These are phyloP conservation scores for Thamnophis sirtalis DNA, from an alignment of 2,113 vertebrate genomes.

Conservation along the genomic window DNA sequence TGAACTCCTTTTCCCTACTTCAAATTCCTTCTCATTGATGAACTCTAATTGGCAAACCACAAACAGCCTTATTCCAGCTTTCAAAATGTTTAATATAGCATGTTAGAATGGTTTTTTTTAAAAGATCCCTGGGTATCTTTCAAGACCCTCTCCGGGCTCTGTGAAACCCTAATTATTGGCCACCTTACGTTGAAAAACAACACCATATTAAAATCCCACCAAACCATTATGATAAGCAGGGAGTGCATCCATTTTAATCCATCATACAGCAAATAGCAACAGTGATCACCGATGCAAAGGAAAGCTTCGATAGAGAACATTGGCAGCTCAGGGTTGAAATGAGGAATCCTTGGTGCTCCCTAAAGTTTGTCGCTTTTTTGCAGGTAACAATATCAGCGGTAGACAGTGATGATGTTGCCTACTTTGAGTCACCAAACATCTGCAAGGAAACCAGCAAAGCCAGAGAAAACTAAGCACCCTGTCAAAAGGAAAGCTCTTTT, in stretches of 20 bases:
- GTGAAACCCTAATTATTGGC: neutral
- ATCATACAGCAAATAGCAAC: neutral
- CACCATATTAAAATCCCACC: neutral
- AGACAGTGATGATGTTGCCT: neutral
- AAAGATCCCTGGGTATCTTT: neutral
- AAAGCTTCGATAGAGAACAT: neutral
- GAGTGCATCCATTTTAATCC: neutral
- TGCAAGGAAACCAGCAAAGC: neutral
- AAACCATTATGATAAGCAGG: neutral
- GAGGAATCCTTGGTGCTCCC: neutral
- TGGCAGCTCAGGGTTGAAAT: neutral
- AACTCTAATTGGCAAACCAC: neutral
- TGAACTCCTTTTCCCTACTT: neutral
- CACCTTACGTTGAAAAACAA: neutral
- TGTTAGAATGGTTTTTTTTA: neutral
- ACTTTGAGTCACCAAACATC: neutral
- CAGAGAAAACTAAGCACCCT: neutral
- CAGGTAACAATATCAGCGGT: neutral
- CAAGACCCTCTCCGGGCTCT: neutral
- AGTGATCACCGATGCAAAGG: neutral
- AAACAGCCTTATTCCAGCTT: neutral
- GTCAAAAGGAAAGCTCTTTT: neutral
- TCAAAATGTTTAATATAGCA: neutral
- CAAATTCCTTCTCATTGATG: neutral
- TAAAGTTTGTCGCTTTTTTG: neutral